Evolutionary conservation across 1,140 invertebrate species (phyloP).

Genomic region (Micrasema longulum): DNA sequence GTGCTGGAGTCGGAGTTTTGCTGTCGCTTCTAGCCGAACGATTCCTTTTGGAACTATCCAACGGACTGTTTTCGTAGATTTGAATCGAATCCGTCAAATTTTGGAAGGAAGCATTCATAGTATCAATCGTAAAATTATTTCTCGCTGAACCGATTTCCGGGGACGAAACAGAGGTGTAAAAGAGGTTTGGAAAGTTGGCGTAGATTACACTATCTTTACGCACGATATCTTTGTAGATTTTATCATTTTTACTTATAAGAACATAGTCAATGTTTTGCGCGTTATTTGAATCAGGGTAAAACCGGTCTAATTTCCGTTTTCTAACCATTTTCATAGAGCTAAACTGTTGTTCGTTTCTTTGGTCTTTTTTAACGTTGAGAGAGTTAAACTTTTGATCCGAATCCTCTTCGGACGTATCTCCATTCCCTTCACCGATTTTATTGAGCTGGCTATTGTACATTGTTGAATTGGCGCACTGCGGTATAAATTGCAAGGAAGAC

Average conservation of each 20-base stretch:
- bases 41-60: constrained; percentile 31
- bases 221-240: constrained; percentile 31
- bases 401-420: constrained; percentile 33
- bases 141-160: constrained; percentile 25
- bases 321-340: constrained; percentile 64
- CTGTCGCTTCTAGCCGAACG: constrained; percentile 29
- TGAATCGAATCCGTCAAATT: constrained; percentile 53
- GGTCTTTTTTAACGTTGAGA: constrained; percentile 47
- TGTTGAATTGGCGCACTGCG: constrained; percentile 7
- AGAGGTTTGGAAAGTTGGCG: constrained; percentile 48
- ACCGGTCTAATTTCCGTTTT: constrained; percentile 65
- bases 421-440: constrained; percentile 9
- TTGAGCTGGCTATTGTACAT: constrained; percentile 24
- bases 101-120: constrained; percentile 48
- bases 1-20: constrained; percentile 52
- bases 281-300: constrained; percentile 66
- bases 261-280: constrained; percentile 51
- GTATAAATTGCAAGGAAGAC: constrained; percentile 10
- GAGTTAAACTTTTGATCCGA: constrained; percentile 49
- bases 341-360: constrained; percentile 44
- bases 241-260: constrained; percentile 41
- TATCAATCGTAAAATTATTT: constrained; percentile 32
- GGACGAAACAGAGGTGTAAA: constrained; percentile 24
- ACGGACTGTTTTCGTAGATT: constrained; percentile 52
- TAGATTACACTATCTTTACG: constrained; percentile 44